phyloP scores from a whole-genome alignment of 2,113 vertebrate species.

The Tupaia chinensis region DNA sequence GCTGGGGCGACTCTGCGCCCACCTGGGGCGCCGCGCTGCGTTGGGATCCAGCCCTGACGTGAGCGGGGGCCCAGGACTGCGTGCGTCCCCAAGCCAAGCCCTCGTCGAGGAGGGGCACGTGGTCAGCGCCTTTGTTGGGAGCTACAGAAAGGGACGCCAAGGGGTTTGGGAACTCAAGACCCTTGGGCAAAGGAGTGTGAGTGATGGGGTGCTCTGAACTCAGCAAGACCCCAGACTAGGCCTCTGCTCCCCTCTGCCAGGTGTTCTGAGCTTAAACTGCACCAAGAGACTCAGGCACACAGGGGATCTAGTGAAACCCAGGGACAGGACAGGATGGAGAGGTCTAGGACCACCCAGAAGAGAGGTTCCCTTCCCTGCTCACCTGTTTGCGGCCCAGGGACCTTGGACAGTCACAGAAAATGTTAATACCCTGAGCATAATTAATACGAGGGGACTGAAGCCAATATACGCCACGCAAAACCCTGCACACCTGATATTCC shows the following conservation, averaged over 20 bases:
- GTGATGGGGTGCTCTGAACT: neutral
- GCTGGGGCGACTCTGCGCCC: neutral
- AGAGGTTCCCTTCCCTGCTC: neutral
- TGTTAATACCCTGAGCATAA: neutral
- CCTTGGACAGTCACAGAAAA: neutral
- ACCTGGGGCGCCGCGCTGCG: neutral
- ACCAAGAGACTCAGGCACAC: neutral
- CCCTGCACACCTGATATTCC: too few species aligned
- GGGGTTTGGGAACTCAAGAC: neutral
- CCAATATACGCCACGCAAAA: neutral
- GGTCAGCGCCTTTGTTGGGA: constrained; percentile 72
- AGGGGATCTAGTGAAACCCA: neutral
- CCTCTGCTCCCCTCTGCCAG: neutral
- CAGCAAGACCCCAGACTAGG: neutral
- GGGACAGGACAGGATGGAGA: neutral
- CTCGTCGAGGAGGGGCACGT: neutral
- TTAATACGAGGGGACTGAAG: too few species aligned
- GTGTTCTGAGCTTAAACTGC: neutral
- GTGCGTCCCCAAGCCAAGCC: neutral
- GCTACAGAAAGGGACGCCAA: neutral
- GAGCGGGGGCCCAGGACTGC: neutral
- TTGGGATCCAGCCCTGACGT: neutral
- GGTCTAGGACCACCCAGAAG: neutral
- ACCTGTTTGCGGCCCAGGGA: neutral
- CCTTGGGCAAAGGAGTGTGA: neutral